Evolutionary conservation across 53 echinoderm and acorn worm species (phyloP).

Genomic region (Henricia sp.): DNA sequence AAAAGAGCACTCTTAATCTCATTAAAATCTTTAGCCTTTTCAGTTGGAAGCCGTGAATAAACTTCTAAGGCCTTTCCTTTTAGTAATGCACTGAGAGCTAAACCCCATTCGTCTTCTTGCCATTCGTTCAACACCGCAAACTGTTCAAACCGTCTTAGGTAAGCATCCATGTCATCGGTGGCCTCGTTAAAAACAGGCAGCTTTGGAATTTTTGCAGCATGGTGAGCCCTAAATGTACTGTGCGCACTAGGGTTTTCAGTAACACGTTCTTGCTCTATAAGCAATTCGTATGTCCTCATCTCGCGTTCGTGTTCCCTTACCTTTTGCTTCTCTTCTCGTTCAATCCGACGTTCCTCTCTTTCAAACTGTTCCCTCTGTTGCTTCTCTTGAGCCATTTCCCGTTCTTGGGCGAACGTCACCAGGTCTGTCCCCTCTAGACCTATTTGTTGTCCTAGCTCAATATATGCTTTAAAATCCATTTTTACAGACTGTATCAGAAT

Average conservation of each 20-base stretch:
- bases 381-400: neutral
- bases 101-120: constrained; percentile 31
- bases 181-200: constrained; percentile 30
- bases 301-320: constrained; percentile 31
- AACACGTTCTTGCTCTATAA: neutral
- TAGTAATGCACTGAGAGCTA: constrained; percentile 16
- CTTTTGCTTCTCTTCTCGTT: constrained; percentile 11
- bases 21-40: constrained; percentile 25
- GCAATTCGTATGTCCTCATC: neutral
- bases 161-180: constrained; percentile 46
- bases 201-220: constrained; percentile 13
- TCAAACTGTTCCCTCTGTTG: neutral
- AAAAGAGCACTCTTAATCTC: constrained; percentile 39
- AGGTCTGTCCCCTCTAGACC: constrained; percentile 22
- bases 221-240: neutral
- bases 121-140: constrained; percentile 17
- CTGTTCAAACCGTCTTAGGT: constrained; percentile 29
- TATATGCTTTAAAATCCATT: constrained; percentile 22
- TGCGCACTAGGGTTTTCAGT: neutral
- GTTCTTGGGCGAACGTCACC: neutral
- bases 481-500: too few species aligned
- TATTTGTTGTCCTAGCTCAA: constrained; percentile 10
- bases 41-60: constrained; percentile 6
- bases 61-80: constrained; percentile 37
- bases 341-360: constrained; percentile 7